These are phyloP conservation scores for Adineta ricciae DNA, from an alignment of 2,888 invertebrate species.

Conservation along the genomic window DNA sequence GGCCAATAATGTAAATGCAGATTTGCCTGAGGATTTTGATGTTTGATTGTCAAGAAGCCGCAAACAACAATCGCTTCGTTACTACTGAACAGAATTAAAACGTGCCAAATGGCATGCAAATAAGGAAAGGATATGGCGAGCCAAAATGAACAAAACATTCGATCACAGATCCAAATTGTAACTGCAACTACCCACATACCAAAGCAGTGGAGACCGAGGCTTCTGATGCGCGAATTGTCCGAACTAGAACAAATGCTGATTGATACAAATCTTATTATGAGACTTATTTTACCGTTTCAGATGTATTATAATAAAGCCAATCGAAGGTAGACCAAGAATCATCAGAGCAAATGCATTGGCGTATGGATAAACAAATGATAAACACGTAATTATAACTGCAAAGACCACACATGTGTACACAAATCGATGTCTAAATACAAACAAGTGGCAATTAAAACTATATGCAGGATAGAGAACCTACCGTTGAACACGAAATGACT, in stretches of 20 bases:
- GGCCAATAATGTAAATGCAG: conserved; percentile 69
- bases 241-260: background rate
- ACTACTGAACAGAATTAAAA: conserved; percentile 67
- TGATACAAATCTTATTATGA: background rate
- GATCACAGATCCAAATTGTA: conserved; percentile 67
- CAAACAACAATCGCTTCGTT: conserved; percentile 68
- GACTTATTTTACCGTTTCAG: conserved; percentile 57
- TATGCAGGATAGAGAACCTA: conserved; percentile 22
- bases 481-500: conserved; percentile 38
- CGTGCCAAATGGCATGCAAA: conserved; percentile 71
- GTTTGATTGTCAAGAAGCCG: conserved; percentile 67
- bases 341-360: conserved; percentile 71
- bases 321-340: conserved; percentile 63
- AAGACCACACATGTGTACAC: background rate
- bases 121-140: conserved; percentile 68
- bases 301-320: conserved; percentile 61
- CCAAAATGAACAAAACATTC: conserved; percentile 70
- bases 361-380: conserved; percentile 66
- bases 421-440: background rate
- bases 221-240: conserved; percentile 47
- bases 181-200: conserved; percentile 64
- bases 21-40: conserved; percentile 62
- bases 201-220: conserved; percentile 63
- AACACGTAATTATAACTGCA: conserved; percentile 53
- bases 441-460: background rate